A percentile compares a stretch with the other conserved stretches of the same genome.
Evolutionary conservation across 2,797 vertebrate species (phyloP).

Genomic region (Pogoniulus pusillus): DNA sequence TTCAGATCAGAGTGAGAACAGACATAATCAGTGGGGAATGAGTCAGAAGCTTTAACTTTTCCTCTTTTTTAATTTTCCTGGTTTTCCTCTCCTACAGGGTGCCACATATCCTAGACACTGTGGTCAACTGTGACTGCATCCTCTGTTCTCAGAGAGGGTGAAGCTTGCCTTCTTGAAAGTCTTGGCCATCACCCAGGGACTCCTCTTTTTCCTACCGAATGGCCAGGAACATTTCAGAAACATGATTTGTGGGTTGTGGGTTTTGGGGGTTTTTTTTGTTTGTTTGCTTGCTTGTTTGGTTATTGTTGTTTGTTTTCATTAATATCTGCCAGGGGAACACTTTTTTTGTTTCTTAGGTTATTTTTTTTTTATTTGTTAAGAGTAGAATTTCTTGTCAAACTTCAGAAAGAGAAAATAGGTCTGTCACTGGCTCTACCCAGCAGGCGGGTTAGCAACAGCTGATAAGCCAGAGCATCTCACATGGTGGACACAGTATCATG

Average conservation of each 20-base stretch:
- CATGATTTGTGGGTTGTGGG: accelerated
- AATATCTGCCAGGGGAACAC: neutral
- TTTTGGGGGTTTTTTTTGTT: too few relatives aligned
- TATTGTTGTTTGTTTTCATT: neutral
- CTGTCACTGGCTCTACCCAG: neutral
- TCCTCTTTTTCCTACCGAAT: neutral
- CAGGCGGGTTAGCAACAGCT: neutral
- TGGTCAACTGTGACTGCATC: too few relatives aligned
- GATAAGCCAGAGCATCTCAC: neutral
- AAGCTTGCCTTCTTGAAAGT: neutral
- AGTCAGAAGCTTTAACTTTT: conserved; percentile 29
- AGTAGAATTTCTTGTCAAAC: neutral
- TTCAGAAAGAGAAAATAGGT: neutral
- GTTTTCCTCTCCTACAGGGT: neutral
- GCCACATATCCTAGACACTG: neutral
- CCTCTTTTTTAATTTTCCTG: neutral
- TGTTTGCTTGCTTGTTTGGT: too few relatives aligned
- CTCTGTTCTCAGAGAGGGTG: neutral
- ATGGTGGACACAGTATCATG: neutral
- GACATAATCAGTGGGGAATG: neutral
- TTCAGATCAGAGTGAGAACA: conserved; percentile 5
- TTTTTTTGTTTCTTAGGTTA: neutral
- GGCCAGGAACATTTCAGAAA: neutral
- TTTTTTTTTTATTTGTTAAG: neutral
- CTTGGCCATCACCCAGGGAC: neutral